Evolutionary conservation across 2,797 vertebrate genomes (phyloP), one percentile per base, ranked within the genome.

Genomic region (Tokudaia tokunoshimensis): DNA sequence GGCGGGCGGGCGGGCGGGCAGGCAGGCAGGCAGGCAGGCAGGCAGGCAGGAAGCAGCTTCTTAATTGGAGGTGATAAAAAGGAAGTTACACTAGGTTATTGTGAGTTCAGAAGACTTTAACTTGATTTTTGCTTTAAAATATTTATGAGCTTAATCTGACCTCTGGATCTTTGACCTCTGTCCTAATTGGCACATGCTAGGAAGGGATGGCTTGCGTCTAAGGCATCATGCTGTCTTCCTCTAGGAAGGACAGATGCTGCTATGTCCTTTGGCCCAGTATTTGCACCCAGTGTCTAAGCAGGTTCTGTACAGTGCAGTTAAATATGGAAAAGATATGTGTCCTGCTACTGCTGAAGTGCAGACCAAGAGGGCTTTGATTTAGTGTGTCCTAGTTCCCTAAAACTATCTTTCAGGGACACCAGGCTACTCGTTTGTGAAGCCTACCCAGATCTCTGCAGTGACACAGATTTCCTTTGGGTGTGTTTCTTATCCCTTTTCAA

Each of bases 401-500:
- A 47, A 50, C 55, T 81, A 26, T 57, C 85, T 86, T 87, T 92
- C 81, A 88, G 61, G 85, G 82, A 89, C 44, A 44, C 31, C 65
- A 1, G n/a, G 83, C 52, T 89, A 26, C 57, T 75, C 57, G 81
- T 52, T 47, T 47, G 59, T 91, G 85, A 91, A 79, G 26, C 34
- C 72, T 91, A 6, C 59, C 41, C 95, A 80, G 79, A 75, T 78
- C 65, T 76, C 92, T 94, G 61, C 3, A 76, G 34, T 81, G 59
- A 72, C 52, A 81, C 84, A 92, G 1, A 76, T 94, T 93, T 96
- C 82, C 82, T 96, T 88, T 94, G 70, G 90, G 10, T 22, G 37
- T 96, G 37, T 92, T 95, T 97, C 88, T 95, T 96, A 93, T 6
- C 63, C 72, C 14, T 78, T 96, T 95, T 94, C 86, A 86, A 78